A percentile compares a stretch with the other conserved stretches of the same genome.
These are phyloP conservation scores for Helicoverpa zea DNA, from an alignment of 1,140 invertebrate species.

Conservation along the genomic window DNA sequence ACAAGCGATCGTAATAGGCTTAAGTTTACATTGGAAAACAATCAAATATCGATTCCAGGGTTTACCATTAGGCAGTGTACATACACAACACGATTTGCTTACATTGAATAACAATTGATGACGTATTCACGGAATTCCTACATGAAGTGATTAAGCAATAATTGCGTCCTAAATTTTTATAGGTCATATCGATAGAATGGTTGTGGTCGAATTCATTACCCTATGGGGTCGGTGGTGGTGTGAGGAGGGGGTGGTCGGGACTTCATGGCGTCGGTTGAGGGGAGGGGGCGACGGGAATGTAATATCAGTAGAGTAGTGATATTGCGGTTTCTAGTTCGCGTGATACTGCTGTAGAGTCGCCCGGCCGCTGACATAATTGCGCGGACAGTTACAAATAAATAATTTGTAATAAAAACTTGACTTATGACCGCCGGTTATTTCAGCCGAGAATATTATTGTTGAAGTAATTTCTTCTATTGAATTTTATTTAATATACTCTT, in stretches of 20 bases:
- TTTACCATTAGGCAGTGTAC: constrained; percentile 18
- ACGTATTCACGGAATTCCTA: constrained; percentile 39
- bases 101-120: constrained; percentile 30
- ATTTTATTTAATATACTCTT: not conserved
- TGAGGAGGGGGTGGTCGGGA: constrained; percentile 57
- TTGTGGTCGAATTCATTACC: constrained; percentile 78
- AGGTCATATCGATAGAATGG: constrained; percentile 74
- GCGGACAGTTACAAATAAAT: constrained; percentile 26
- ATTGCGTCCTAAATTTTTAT: constrained; percentile 78
- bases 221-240: constrained; percentile 66
- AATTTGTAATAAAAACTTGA: constrained; percentile 4
- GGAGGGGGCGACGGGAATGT: constrained; percentile 72
- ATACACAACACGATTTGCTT: constrained; percentile 17
- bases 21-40: constrained; percentile 36
- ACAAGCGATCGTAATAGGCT: constrained; percentile 29
- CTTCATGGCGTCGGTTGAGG: constrained; percentile 71
- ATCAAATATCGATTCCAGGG: constrained; percentile 26
- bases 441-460: not conserved
- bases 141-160: constrained; percentile 65
- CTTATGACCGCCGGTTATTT: not conserved
- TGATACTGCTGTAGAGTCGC: constrained; percentile 54
- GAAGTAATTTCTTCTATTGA: not conserved
- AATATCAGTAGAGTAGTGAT: constrained; percentile 81
- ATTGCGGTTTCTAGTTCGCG: constrained; percentile 80
- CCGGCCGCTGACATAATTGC: constrained; percentile 38